Conservation (phyloP, 1,140 invertebrate species). For the Lethocerus indicus region DNA sequence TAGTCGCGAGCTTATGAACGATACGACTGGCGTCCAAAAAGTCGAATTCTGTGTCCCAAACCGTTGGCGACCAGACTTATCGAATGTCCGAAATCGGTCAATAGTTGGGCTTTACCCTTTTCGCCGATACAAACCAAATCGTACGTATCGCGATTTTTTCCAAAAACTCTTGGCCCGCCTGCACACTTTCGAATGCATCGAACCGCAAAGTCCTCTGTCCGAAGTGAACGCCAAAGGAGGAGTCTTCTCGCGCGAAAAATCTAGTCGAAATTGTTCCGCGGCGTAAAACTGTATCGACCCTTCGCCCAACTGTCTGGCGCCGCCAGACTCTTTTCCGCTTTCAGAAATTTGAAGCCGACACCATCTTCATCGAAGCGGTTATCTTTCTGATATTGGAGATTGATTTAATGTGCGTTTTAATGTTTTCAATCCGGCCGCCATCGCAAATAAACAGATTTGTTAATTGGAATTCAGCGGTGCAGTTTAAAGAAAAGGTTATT, state of each 20-base stretch:
- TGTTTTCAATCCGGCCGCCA: constrained; percentile 38
- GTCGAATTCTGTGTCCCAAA: constrained; percentile 40
- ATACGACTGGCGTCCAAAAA: constrained; percentile 41
- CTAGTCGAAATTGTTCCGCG: constrained; percentile 19
- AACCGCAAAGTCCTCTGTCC: constrained; percentile 50
- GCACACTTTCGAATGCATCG: constrained; percentile 40
- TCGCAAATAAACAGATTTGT: not conserved
- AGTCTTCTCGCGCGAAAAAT: constrained; percentile 21
- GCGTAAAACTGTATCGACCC: constrained; percentile 20
- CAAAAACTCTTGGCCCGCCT: constrained; percentile 21
- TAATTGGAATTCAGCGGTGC: no score
- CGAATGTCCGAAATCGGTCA: constrained; percentile 28
- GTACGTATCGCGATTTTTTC: constrained; percentile 20
- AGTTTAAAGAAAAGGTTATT: no score
- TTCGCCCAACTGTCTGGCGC: constrained; percentile 18
- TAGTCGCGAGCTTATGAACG: constrained; percentile 36
- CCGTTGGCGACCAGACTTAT: constrained; percentile 38
- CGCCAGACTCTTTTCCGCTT: constrained; percentile 44
- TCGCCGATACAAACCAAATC: constrained; percentile 46
- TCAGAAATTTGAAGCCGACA: constrained; percentile 45
- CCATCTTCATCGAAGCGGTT: constrained; percentile 65
- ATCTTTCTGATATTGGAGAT: constrained; percentile 61
- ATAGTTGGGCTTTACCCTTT: constrained; percentile 36
- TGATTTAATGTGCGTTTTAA: constrained; percentile 47
- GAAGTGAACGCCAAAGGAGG: constrained; percentile 31